Base-by-base conservation (phyloP, 2,888 invertebrate genomes). In the Agrochola lychnidis region DNA sequence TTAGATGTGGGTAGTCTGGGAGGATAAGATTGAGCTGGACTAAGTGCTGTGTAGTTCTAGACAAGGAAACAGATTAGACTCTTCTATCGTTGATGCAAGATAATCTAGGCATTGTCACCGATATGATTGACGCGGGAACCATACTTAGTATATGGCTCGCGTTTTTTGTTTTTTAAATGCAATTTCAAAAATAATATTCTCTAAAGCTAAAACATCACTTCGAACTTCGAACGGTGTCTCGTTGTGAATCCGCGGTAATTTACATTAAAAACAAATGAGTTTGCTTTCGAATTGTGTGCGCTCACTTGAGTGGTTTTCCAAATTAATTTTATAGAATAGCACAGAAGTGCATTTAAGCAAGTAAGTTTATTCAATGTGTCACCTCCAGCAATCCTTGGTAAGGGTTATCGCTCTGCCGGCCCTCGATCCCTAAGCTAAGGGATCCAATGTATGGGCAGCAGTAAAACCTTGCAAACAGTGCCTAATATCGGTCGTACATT, bases 361-460 rank as follows among this genome's bases (percentile, higher is more conserved):
- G 57, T 51, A 57, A 19, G 57, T 51, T 51, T 64, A 61, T 36
- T n/a, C 19, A 51, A 82, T 19, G 45, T n/a, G 42, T 59, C 56
- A 67, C 56, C 62, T 70, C 53, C 57, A 59, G 76, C 57, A 9
- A 30, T 22, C 25, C 22, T 56, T 19, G 16, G 16, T 59, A 36
- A 62, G 56, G 70, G 61, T 70, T 78, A 78, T 83, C 48, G 14
- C 10, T 51, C 36, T 57, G 48, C 40, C 19, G 4, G 10, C 10
- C 25, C 36, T 25, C 70, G 70, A 78, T 78, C 80, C 83, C 80
- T 51, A 40, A 83, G 70, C 66, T 80, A 80, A 80, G 80, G 80
- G 83, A 83, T 83, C 19, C 61, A 30, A 62, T 78, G 70, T 66
- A 78, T 70, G 36, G 12, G 0, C 42, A 42, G 66, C 51, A 78